These are phyloP conservation scores for Columba janthina DNA, from an alignment of 2,113 vertebrate genomes.

Conservation along the genomic window DNA sequence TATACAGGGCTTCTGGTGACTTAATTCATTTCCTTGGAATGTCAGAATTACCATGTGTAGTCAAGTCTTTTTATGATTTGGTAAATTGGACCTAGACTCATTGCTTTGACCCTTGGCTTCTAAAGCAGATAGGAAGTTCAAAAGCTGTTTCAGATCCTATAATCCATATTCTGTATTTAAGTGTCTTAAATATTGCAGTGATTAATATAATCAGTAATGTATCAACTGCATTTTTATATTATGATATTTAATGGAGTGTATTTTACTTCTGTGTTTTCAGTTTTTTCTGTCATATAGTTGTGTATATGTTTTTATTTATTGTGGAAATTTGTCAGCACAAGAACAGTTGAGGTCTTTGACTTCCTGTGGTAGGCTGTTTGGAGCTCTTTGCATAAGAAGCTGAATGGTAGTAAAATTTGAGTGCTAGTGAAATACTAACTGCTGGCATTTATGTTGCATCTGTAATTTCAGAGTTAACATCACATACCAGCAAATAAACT, in stretches of 20 bases:
- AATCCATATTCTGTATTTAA: background rate
- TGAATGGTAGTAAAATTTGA: background rate
- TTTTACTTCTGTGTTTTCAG: background rate
- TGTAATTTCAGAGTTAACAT: background rate
- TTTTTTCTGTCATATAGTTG: background rate
- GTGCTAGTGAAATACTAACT: background rate
- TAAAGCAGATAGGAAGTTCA: background rate
- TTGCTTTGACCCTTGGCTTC: background rate
- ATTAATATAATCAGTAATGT: background rate
- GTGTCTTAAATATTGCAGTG: background rate
- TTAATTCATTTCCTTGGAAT: background rate
- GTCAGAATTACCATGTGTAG: background rate
- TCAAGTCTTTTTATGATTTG: background rate
- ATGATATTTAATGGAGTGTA: background rate
- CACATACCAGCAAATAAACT: background rate
- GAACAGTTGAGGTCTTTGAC: background rate
- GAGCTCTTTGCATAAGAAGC: background rate
- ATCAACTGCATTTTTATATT: background rate
- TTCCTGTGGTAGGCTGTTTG: background rate
- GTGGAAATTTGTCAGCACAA: background rate
- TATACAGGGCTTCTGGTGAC: background rate
- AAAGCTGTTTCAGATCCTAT: background rate
- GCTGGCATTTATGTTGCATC: background rate
- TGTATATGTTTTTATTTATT: background rate
- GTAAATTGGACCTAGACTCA: background rate